phyloP scores from a whole-genome alignment of 2,888 invertebrate species.

The Dolomedes plantarius region DNA sequence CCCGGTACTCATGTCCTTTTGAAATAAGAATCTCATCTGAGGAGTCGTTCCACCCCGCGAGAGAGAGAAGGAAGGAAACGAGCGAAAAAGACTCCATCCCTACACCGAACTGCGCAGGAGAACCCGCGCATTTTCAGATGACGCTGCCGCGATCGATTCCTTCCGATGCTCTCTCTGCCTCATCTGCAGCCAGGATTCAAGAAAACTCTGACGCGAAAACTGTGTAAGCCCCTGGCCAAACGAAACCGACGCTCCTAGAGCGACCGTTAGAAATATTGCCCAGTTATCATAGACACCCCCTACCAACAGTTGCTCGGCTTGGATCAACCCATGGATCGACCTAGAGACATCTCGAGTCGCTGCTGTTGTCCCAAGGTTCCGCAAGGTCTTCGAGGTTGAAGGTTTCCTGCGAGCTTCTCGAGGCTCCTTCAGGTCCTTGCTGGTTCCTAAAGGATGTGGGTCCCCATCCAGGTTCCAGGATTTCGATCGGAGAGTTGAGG shows the following conservation, averaged over 20 bases:
- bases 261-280: neutral
- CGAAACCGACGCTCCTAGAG: neutral
- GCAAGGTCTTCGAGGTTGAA: conserved; percentile 28
- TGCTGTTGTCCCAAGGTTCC: conserved; percentile 13
- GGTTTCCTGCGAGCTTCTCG: neutral
- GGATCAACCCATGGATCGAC: conserved; percentile 8
- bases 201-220: conserved; percentile 6
- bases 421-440: conserved; percentile 7
- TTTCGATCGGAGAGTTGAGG: conserved; percentile 23
- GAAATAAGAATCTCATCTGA: neutral
- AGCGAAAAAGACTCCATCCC: conserved; percentile 36
- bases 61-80: conserved; percentile 4
- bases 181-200: conserved; percentile 32
- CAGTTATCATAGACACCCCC: conserved; percentile 1
- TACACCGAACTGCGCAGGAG: conserved; percentile 34
- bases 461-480: conserved; percentile 5
- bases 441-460: conserved; percentile 10
- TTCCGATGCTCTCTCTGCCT: conserved; percentile 30
- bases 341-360: neutral
- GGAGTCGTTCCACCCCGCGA: conserved; percentile 21
- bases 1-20: neutral
- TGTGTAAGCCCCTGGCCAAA: neutral
- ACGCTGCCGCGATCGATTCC: conserved; percentile 49
- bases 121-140: conserved; percentile 44
- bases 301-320: neutral